Percentiles rank a stretch among this genome's conserved stretches.
These are phyloP conservation scores for Leptinotarsa defecta DNA, from an alignment of 1,140 invertebrate species.

Conservation along the genomic window DNA sequence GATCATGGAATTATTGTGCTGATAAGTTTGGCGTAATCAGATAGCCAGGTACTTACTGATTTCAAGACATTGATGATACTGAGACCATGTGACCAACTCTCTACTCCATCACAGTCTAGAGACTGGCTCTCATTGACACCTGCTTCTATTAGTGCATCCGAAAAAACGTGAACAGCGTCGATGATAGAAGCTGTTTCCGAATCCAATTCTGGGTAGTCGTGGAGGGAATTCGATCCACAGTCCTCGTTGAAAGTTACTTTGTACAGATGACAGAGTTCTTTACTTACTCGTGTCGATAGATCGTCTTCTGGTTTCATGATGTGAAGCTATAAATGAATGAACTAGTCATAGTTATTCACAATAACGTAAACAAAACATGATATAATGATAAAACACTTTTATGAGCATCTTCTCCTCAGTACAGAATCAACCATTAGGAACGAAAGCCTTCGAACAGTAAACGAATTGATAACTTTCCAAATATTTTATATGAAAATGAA, in stretches of 20 bases:
- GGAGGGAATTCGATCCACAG: not conserved
- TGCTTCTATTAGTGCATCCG: slow-evolving; percentile 8
- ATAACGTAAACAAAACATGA: not conserved
- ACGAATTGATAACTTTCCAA: too few relatives aligned
- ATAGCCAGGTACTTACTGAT: slow-evolving; percentile 63
- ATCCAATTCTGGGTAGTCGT: slow-evolving; percentile 1
- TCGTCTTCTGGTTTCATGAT: not conserved
- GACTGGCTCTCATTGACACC: slow-evolving; percentile 2
- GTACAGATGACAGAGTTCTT: slow-evolving; percentile 14
- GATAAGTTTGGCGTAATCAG: too few relatives aligned
- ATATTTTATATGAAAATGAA: too few relatives aligned
- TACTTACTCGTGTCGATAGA: not conserved
- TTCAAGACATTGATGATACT: slow-evolving; percentile 86
- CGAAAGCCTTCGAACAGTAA: too few relatives aligned
- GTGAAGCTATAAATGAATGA: slow-evolving; percentile 1
- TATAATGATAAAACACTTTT: too few relatives aligned
- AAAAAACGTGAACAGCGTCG: slow-evolving; percentile 67
- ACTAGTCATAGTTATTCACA: not conserved
- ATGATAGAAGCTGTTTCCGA: slow-evolving; percentile 54
- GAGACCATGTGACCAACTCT: slow-evolving; percentile 80
- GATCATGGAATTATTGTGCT: too few relatives aligned
- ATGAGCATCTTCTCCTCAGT: too few relatives aligned
- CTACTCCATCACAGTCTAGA: slow-evolving; percentile 66
- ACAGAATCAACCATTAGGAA: too few relatives aligned
- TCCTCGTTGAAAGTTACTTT: slow-evolving; percentile 5